Evolutionary conservation across 1,140 invertebrate genomes (phyloP).

Genomic region (Zelostemma sp.): DNA sequence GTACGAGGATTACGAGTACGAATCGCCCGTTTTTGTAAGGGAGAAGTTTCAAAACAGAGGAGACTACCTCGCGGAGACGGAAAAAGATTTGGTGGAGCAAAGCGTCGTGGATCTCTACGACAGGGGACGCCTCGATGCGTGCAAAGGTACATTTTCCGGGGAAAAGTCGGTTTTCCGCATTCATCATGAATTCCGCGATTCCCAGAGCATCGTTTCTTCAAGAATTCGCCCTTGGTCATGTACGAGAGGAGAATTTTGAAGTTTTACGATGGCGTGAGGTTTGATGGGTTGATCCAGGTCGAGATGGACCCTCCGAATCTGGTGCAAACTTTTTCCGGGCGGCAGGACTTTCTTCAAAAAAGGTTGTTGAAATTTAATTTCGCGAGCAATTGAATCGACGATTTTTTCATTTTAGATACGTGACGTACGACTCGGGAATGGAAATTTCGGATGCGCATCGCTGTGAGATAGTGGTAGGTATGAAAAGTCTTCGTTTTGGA

Average conservation of each 20-base stretch:
- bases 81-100: constrained; percentile 73
- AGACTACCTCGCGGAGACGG: constrained; percentile 76
- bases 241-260: constrained; percentile 76
- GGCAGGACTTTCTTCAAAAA: constrained; percentile 75
- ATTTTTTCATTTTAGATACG: too few relatives aligned
- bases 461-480: background rate
- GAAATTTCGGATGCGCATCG: too few relatives aligned
- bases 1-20: constrained; percentile 79
- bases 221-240: constrained; percentile 65
- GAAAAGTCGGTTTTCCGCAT: too few relatives aligned
- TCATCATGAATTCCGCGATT: constrained; percentile 9
- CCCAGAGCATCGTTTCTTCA: constrained; percentile 75
- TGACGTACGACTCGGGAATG: too few relatives aligned
- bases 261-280: constrained; percentile 77
- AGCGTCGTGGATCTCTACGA: constrained; percentile 76
- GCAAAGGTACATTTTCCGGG: constrained; percentile 73
- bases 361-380: too few relatives aligned
- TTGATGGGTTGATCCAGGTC: constrained; percentile 77
- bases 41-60: constrained; percentile 80
- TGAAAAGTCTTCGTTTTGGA: too few relatives aligned
- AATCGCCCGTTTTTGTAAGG: constrained; percentile 71
- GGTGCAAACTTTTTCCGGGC: constrained; percentile 75
- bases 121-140: constrained; percentile 77
- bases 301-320: constrained; percentile 73
- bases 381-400: too few relatives aligned